Evolutionary conservation across 2,888 invertebrate genomes (phyloP).

Genomic region (Eurytoma californica): DNA sequence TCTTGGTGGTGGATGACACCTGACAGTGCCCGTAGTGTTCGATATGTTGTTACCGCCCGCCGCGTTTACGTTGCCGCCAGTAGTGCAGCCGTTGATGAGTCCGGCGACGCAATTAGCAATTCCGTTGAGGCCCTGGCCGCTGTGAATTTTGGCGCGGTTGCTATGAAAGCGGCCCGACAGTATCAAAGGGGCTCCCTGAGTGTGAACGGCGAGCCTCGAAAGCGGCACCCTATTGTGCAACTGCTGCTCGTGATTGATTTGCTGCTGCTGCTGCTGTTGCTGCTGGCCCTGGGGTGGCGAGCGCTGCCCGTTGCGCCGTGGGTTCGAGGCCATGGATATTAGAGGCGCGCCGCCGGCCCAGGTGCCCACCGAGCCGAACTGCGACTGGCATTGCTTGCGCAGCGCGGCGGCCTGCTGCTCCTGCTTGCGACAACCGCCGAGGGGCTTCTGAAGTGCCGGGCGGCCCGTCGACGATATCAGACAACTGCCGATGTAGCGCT

Average conservation of each 20-base stretch:
- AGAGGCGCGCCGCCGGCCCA: constrained; percentile 90
- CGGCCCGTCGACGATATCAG: constrained; percentile 76
- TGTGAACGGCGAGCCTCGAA: constrained; percentile 87
- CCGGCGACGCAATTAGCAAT: constrained; percentile 26
- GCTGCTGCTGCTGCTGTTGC: constrained; percentile 56
- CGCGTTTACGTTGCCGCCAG: constrained; percentile 10
- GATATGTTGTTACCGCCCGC: constrained; percentile 65
- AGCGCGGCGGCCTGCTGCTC: constrained; percentile 57
- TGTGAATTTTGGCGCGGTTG: constrained; percentile 74
- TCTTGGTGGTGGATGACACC: constrained; percentile 38
- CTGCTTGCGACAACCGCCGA: constrained; percentile 58
- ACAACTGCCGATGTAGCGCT: constrained; percentile 81
- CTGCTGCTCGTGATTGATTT: constrained; percentile 60
- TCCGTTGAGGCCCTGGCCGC: not conserved
- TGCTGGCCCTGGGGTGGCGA: constrained; percentile 63
- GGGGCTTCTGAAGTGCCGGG: constrained; percentile 58
- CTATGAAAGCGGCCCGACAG: constrained; percentile 80
- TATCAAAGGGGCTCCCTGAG: constrained; percentile 90
- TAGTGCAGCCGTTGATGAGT: constrained; percentile 20
- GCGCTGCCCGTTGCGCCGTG: constrained; percentile 75
- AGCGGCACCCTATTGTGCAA: constrained; percentile 77
- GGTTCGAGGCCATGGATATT: constrained; percentile 84
- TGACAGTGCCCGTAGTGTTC: not conserved
- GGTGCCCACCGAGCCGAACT: constrained; percentile 76
- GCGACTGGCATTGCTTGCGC: constrained; percentile 46